Base-by-base conservation (phyloP, 2,888 invertebrate genomes). In the Phyllotreta striolata region DNA sequence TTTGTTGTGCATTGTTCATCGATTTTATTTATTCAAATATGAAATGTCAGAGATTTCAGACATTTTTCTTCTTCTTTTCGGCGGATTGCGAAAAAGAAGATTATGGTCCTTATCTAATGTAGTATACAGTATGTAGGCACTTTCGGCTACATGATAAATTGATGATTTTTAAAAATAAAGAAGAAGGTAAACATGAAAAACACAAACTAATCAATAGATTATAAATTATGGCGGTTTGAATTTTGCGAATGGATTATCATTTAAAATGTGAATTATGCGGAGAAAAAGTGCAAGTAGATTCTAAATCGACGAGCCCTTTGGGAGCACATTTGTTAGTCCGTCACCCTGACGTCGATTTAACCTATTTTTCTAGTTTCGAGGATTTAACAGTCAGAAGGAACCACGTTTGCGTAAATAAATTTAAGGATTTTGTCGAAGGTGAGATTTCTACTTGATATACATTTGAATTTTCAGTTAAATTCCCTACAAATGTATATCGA, bases 221-320 rank as follows among this genome's bases (percentile, higher is more conserved):
- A 24, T 24, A 24, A 24, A 24, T 24, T 24, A 24, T 24, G 24
- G 24, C 24, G 24, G 14, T 44, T 39, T 40, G 51, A 59, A 51
- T 60, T 60, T 54, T 60, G 24, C 24, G 24, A 54, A 60, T 60
- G 60, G 60, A 60, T 52, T 43, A 43, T 34, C 37, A 40, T 54
- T 54, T 60, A 60, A 52, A 44, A 54, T 60, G 60, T 52, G 41
- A 60, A 34, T 10, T 60, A 35, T 60, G 60, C 13, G 60, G 52
- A 41, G 13, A 54, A 60, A 14, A 60, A 44, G 38, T 60, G 9
- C 13, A 44, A 34, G 52, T 60, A 35, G 51, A n/a, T 59, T 38
- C 59, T 10, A 34, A 51, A 24, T 59, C 52, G 24, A 35, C 44
- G 4, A 52, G 60, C 39, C 35, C 52, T 8, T 34, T 60, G 35